Conservation (phyloP, 2,888 invertebrate species). For the Xanthia icteritia region DNA sequence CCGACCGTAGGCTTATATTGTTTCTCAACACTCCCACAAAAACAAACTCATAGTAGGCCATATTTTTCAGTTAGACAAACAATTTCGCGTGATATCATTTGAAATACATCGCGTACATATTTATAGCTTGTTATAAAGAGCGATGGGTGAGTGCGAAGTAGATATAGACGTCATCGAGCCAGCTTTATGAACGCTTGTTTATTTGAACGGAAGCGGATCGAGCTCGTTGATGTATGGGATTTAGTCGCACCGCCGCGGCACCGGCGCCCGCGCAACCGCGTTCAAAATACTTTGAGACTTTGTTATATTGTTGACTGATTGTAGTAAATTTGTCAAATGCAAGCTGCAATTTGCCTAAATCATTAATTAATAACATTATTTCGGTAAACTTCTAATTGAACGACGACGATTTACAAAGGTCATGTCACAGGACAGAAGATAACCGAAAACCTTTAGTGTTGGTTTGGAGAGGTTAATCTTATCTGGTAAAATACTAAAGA, state of each 20-base stretch:
- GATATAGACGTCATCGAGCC: constrained; percentile 69
- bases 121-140: constrained; percentile 65
- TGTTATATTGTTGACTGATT: constrained; percentile 1
- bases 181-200: constrained; percentile 70
- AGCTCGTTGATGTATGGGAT: constrained; percentile 66
- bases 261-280: constrained; percentile 46
- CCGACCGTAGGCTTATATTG: not conserved
- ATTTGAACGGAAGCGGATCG: constrained; percentile 69
- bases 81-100: constrained; percentile 45
- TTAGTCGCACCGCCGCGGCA: constrained; percentile 52
- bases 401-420: not conserved
- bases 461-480: not conserved
- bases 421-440: not conserved
- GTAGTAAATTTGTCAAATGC: not conserved
- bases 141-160: constrained; percentile 65
- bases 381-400: not conserved
- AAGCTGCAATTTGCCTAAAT: not conserved
- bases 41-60: constrained; percentile 22
- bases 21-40: constrained; percentile 5
- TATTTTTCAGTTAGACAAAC: constrained; percentile 55
- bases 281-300: constrained; percentile 35
- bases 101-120: constrained; percentile 53
- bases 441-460: not conserved
- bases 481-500: not conserved
- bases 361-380: not conserved